phyloP scores from a whole-genome alignment of 2,797 vertebrate genomes.

The Sarcoramphus papa region DNA sequence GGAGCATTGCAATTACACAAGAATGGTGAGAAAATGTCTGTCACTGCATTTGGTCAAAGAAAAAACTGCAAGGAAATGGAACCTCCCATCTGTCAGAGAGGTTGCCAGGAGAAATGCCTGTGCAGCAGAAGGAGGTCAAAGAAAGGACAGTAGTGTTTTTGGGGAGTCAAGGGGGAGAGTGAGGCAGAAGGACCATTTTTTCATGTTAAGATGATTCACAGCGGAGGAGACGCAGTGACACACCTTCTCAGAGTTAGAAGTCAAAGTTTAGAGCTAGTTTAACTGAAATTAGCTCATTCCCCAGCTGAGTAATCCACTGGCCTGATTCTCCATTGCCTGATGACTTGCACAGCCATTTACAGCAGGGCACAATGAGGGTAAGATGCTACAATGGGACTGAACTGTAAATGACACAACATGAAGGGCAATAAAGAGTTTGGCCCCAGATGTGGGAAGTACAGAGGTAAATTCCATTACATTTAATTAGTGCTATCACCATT shows the following conservation, averaged over 20 bases:
- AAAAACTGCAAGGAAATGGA: background rate
- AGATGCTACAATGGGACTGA: background rate
- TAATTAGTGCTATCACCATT: constrained; percentile 22
- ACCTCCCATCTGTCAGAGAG: background rate
- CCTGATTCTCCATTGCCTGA: background rate
- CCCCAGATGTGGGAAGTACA: background rate
- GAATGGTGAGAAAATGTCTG: background rate
- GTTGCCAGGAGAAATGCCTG: background rate
- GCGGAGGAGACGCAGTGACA: background rate
- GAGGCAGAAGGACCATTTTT: background rate
- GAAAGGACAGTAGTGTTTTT: background rate
- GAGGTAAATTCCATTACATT: constrained; percentile 13
- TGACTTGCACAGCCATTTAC: background rate
- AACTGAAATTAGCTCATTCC: background rate
- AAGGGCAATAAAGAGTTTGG: background rate
- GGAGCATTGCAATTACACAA: background rate
- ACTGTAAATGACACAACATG: constrained; percentile 3
- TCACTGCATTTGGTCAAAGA: background rate
- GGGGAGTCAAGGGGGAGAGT: background rate
- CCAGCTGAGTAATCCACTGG: background rate
- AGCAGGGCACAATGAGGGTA: background rate
- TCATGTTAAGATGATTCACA: background rate
- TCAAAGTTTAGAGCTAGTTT: background rate
- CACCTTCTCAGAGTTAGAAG: background rate
- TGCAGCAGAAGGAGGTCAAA: background rate